A percentile compares a stretch with the other conserved stretches of the same genome.
These are phyloP conservation scores for Caenorhabditis brenneri DNA, from an alignment of 1,140 invertebrate genomes.

Conservation along the genomic window DNA sequence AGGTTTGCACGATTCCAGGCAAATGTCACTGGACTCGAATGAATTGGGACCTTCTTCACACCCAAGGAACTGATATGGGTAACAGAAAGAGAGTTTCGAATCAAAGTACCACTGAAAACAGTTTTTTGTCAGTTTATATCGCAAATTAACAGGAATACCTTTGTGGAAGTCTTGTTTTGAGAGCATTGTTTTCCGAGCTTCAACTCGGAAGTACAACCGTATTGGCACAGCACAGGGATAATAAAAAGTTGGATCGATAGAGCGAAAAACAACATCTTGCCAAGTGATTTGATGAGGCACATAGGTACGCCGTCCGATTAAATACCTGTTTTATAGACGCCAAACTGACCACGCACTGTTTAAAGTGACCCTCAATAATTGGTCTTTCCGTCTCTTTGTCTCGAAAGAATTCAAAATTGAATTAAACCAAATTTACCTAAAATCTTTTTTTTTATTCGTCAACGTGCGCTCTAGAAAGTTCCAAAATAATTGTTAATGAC, in stretches of 20 bases:
- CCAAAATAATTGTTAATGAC: background rate
- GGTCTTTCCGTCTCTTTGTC: constrained; percentile 10
- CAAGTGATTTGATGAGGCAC: background rate
- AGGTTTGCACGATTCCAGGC: constrained; percentile 13
- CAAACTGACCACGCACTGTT: background rate
- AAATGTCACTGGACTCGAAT: background rate
- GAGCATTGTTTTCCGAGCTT: background rate
- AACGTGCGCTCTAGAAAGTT: background rate
- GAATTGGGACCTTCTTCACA: constrained; percentile 11
- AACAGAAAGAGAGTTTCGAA: background rate
- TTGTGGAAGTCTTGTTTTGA: background rate
- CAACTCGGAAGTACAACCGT: background rate
- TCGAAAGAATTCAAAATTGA: background rate
- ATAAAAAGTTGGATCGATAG: background rate
- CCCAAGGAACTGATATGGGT: background rate
- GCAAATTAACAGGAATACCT: background rate
- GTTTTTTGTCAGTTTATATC: background rate
- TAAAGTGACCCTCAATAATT: constrained; percentile 9
- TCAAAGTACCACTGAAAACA: constrained; percentile 4
- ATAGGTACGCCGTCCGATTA: background rate
- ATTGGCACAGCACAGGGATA: background rate
- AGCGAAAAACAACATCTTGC: background rate
- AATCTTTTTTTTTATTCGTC: background rate
- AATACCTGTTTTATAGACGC: constrained; percentile 17
- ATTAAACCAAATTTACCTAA: too few species aligned